Evolutionary conservation across 2,888 invertebrate genomes (phyloP), one percentile per base, ranked within the genome.

Genomic region (Acanthosepion esculentum): DNA sequence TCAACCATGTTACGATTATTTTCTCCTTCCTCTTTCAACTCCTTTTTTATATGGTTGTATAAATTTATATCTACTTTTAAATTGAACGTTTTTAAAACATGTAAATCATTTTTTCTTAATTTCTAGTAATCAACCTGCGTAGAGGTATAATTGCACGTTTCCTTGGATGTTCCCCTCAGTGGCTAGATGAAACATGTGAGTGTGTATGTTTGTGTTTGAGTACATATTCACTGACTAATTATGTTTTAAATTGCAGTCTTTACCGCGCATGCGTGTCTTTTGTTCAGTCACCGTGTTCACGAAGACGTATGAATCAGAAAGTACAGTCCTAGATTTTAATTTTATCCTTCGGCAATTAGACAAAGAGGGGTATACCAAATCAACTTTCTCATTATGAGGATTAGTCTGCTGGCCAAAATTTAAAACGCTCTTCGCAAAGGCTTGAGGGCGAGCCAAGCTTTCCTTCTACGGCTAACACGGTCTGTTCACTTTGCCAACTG

Each of bases 261-360:
- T 78, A 33, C 78, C 7, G 12, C n/a, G 2, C n/a, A n/a, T 10
- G 33, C 78, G 78, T 33, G 78, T n/a, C 33, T 23, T 59, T 59
- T 59, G 7, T 26, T 26, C 59, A 59, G 59, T 20, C 59, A 23
- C 59, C 4, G 15, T 23, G 23, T 5, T 3, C 15, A 10, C n/a
- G 1, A n/a, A 78, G 78, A 78, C 78, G n/a, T 10, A 15, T 0
- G 33, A 78, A n/a, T 15, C 78, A n/a, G n/a, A 1, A 5, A 15
- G 4, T n/a, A 12, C n/a, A 5, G 2, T n/a, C 78, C 33, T 15
- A 10, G 78, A 78, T 78, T 78, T 78, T 78, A n/a, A 78, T 78
- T 78, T 78, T 78, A 78, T 78, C 78, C 33, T n/a, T n/a, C n/a
- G n/a, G 78, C 78, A 78, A 78, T 78, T 78, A 78, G n/a, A 78